Base-by-base conservation (phyloP, 2,113 vertebrate species). In the Paramisgurnus dabryanus region DNA sequence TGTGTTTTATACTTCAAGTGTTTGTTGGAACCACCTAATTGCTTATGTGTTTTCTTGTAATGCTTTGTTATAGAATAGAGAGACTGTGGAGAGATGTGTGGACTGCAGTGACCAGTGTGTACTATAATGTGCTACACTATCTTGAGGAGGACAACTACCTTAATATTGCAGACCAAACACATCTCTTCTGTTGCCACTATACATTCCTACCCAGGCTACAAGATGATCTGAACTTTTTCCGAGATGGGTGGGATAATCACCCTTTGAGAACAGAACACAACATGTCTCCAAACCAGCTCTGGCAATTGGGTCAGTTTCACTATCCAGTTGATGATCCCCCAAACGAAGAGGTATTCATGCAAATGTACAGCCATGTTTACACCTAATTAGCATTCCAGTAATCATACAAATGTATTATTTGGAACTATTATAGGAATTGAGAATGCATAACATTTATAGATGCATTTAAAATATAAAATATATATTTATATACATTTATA, bases 221-320 rank as follows among this genome's bases (percentile, higher is more conserved):
- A 67, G 47, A 76, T 18, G 45, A 76, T 49, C 60, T 50, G 7
- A 63, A 65, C 7, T 2, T 65, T 76, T 76, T 76, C 34, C 17
- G 27, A 77, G 75, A 77, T 67, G 47, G 75, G 7, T 77, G 75
- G 75, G 75, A 77, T 39, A 67, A 77, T 66, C 75, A 77, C 8
- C 74, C 63, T 39, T 66, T 77, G 7, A 43, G 65, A 67, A 67
- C 65, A 9, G 65, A 66, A n/a, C n/a, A n/a, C n/a, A n/a, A n/a
- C n/a, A n/a, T n/a, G n/a, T n/a, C n/a, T n/a, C n/a, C n/a, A n/a
- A n/a, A n/a, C n/a, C n/a, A n/a, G n/a, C n/a, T n/a, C n/a, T 76
- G 27, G 49, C 3, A n/a, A n/a, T n/a, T n/a, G n/a, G n/a, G n/a
- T n/a, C n/a, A n/a, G n/a, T n/a, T n/a, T n/a, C n/a, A n/a, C n/a